phyloP scores from a whole-genome alignment of 2,888 invertebrate species.

The Balanococcus diminutus region DNA sequence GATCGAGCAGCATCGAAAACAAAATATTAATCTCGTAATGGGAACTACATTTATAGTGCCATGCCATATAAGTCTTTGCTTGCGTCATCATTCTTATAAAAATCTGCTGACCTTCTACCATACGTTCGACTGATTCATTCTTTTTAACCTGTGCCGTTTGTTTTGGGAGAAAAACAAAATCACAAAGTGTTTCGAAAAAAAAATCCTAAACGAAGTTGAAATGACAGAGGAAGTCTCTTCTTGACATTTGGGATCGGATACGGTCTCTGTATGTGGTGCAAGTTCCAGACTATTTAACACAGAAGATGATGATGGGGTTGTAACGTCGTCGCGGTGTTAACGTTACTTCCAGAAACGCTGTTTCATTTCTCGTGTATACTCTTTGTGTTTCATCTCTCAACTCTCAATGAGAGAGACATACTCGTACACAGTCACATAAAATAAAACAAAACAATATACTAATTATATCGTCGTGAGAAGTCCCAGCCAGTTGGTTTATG shows the following conservation, averaged over 20 bases:
- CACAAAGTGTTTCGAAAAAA: no score
- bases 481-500: neutral
- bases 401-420: no score
- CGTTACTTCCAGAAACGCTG: neutral
- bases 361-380: neutral
- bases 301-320: no score
- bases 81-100: neutral
- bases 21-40: conserved; percentile 2
- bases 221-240: no score
- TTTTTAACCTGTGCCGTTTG: no score
- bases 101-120: conserved; percentile 4
- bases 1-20: conserved; percentile 8
- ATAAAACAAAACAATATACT: neutral
- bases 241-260: no score
- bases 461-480: neutral
- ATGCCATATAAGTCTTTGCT: conserved; percentile 5
- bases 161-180: no score
- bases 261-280: no score
- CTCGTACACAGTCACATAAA: neutral
- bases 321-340: no score
- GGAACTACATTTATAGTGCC: neutral
- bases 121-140: neutral
- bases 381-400: neutral
- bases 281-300: neutral
- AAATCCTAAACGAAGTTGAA: no score